Evolutionary conservation across 2,113 vertebrate species (phyloP), one percentile per base, ranked within the genome.

Genomic region (Sceloporus undulatus): DNA sequence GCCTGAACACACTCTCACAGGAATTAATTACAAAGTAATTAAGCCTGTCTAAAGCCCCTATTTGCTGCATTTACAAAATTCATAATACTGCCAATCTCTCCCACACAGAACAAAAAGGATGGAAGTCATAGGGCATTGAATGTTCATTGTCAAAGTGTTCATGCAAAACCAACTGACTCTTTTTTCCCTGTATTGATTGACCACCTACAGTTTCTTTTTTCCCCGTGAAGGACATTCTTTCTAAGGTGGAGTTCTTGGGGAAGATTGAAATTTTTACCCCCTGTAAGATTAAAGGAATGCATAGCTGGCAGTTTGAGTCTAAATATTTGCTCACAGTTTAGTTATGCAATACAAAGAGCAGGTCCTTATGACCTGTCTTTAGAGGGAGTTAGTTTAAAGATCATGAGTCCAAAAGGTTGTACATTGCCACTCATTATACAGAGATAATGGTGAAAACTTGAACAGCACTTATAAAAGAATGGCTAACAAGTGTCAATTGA

Each of bases 51-150:
- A 90, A 89, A 89, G 16, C 42, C 27, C 80, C 59, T 40, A 6
- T 42, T 82, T 82, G 80, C 2, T 92, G n/a, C 68, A 66, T 90
- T 93, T 89, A 68, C 18, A 84, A 88, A 91, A 54, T 16, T 90
- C 27, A n/a, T 56, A 87, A 78, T 34, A 27, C 13, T 91, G 56
- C 27, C 54, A 18, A 38, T 74, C 92, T 52, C 38, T 77, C 91
- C 38, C 54, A 86, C 3, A 74, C 81, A 83, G 81, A 18, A 40
- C 48, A 7, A 79, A 88, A 82, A 40, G 89, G 14, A 29, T 66
- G 78, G 3, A 89, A 91, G 91, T 90, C 77, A 74, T 9, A 29
- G 82, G 87, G 11, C 1, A 21, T 66, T 25, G 3, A 5, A 0
- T 68, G 71, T 38, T 68, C 71, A 59, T 52, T 87, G 75, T 74